A percentile compares a stretch with the other conserved stretches of the same genome.
phyloP scores from a whole-genome alignment of 2,113 vertebrate genomes.

The Natator depressus region DNA sequence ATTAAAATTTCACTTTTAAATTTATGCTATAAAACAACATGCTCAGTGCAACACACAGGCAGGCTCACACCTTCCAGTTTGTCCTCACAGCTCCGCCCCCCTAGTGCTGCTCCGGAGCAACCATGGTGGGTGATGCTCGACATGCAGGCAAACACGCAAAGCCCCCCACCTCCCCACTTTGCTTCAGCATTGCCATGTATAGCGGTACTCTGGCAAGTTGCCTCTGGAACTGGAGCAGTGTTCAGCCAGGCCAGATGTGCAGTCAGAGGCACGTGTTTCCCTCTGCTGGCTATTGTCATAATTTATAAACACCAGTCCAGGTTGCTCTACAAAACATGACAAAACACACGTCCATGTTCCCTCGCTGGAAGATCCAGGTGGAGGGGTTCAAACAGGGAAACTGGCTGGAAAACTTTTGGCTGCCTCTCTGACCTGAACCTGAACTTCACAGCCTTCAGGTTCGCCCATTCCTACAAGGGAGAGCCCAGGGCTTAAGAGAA shows the following conservation, averaged over 20 bases:
- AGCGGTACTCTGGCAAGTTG: neutral
- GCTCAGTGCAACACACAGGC: accelerated
- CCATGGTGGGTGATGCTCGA: neutral
- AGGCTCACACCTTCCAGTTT: neutral
- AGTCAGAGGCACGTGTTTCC: neutral
- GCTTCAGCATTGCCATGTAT: neutral
- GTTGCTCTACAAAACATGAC: accelerated
- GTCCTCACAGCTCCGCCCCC: neutral
- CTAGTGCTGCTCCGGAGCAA: neutral
- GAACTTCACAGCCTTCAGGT: neutral
- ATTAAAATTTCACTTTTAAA: neutral
- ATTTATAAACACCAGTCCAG: accelerated
- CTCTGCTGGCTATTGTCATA: neutral
- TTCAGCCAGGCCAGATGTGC: neutral
- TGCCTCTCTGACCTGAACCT: neutral
- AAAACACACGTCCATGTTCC: accelerated
- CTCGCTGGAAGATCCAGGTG: neutral
- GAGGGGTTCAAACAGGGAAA: neutral
- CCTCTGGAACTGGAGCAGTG: neutral
- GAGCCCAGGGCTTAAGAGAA: neutral
- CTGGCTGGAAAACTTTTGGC: neutral
- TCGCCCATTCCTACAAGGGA: neutral
- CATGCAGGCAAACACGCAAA: neutral
- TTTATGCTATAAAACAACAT: neutral
- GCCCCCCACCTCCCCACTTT: neutral